Base-by-base conservation (phyloP, 1,140 invertebrate genomes). In the Procambarus virginalis region DNA sequence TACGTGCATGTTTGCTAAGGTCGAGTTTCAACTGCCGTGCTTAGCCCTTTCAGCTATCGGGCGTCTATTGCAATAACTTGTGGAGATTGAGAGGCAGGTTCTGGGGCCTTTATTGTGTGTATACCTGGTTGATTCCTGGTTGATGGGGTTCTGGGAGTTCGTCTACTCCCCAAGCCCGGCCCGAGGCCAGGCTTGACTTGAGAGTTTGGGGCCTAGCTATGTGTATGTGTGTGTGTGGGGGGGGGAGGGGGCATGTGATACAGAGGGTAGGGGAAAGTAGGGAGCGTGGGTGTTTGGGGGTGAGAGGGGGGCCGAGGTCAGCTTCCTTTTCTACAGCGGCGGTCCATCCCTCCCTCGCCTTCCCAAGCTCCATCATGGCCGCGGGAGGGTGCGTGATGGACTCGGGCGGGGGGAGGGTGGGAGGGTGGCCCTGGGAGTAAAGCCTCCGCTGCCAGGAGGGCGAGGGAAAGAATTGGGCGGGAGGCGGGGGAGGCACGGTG, bases 271-370 rank as follows among this genome's bases (percentile, higher is more conserved):
- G 55, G 84, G 84, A 85, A 85, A 60, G 84, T 85, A 85, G 73
- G 70, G 70, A 45, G 73, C 49, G 84, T 70, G 70, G 68, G 70
- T 60, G 60, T 64, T 14, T 64, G 82, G 22, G n/a, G 49, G 76
- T 10, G 78, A 60, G 76, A 55, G 45, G 86, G 64, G 86, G 58
- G 60, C 60, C 78, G 86, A 87, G 86, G 86, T 87, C 78, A 87
- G 86, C 86, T 87, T 87, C 86, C 86, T 87, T 87, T 87, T 87
- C 86, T 78, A 84, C 82, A 49, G n/a, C 68, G n/a, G n/a, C n/a
- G 81, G 81, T 83, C 64, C 55, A 51, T 77, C 34, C 75, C 60
- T 83, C 81, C 64, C 81, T 70, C 81, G 22, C 58, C 34, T 64
- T 20, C 68, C 77, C 45, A 49, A 22, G 20, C 46, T 60, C 64